Conservation (phyloP, 2,888 invertebrate genomes). For the Palloptera scutellata region DNA sequence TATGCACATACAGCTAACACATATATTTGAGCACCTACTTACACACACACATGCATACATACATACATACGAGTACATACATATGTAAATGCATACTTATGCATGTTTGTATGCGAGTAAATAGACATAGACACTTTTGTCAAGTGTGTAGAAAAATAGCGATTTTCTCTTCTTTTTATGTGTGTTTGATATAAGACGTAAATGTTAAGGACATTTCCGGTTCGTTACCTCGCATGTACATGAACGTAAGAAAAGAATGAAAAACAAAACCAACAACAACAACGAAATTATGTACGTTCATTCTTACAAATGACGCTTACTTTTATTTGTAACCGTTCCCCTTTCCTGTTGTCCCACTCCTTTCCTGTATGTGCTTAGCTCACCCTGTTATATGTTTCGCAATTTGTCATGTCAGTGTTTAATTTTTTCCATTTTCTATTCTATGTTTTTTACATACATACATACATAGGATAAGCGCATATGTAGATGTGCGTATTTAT, state of each 20-base stretch:
- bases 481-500: not conserved
- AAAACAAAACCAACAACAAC: constrained; percentile 33
- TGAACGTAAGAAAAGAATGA: not conserved
- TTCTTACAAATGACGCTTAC: too few relatives aligned
- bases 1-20: constrained; percentile 11
- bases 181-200: constrained; percentile 53
- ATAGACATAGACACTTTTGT: constrained; percentile 50
- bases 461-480: too few relatives aligned
- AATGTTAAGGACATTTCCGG: constrained; percentile 55
- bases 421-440: constrained; percentile 27
- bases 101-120: not conserved
- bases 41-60: constrained; percentile 17
- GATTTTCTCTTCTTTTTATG: constrained; percentile 46
- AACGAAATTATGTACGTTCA: constrained; percentile 29
- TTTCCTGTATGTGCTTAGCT: constrained; percentile 31
- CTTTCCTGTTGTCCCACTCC: not conserved
- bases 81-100: not conserved
- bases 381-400: too few relatives aligned
- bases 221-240: constrained; percentile 48
- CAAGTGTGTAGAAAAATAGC: constrained; percentile 55
- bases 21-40: not conserved
- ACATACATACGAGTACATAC: not conserved
- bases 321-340: too few relatives aligned
- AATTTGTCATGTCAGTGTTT: constrained; percentile 52
- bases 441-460: too few relatives aligned